Evolutionary conservation across 1,140 invertebrate species (phyloP).

Genomic region (Adoxophyes honmai): DNA sequence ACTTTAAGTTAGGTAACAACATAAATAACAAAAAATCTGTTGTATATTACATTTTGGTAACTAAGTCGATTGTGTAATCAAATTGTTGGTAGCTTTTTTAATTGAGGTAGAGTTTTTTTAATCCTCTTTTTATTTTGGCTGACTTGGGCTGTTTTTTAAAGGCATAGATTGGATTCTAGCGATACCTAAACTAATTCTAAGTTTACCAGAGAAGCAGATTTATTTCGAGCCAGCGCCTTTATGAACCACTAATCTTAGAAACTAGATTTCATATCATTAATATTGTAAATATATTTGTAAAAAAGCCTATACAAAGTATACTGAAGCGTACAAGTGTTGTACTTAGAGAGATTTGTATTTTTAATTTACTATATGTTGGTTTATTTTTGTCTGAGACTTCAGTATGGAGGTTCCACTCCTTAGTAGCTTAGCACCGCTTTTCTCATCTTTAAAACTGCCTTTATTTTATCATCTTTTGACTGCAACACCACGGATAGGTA

Average conservation of each 20-base stretch:
- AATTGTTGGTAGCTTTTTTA: conserved; percentile 26
- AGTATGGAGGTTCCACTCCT: too few species aligned
- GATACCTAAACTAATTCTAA: conserved; percentile 64
- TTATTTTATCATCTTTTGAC: too few species aligned
- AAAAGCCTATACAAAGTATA: conserved; percentile 58
- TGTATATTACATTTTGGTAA: conserved; percentile 33
- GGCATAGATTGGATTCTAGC: conserved; percentile 54
- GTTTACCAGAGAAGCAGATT: conserved; percentile 25
- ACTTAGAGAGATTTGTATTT: conserved; percentile 40
- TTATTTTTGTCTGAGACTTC: conserved; percentile 17
- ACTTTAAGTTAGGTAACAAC: conserved; percentile 30
- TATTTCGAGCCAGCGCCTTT: neutral
- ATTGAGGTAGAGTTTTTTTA: conserved; percentile 44
- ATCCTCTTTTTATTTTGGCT: conserved; percentile 31
- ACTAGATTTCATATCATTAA: conserved; percentile 30
- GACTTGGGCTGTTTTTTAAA: neutral
- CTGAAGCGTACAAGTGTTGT: conserved; percentile 51
- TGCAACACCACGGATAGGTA: too few species aligned
- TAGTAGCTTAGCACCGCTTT: too few species aligned
- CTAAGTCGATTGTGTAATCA: conserved; percentile 20
- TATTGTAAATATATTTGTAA: conserved; percentile 60
- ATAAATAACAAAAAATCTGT: conserved; percentile 24
- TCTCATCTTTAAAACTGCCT: too few species aligned
- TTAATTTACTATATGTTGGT: neutral
- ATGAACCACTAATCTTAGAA: conserved; percentile 42